A percentile compares a stretch with the other conserved stretches of the same genome.
Evolutionary conservation across 2,113 vertebrate genomes (phyloP).

Genomic region (Cardinalis cardinalis): DNA sequence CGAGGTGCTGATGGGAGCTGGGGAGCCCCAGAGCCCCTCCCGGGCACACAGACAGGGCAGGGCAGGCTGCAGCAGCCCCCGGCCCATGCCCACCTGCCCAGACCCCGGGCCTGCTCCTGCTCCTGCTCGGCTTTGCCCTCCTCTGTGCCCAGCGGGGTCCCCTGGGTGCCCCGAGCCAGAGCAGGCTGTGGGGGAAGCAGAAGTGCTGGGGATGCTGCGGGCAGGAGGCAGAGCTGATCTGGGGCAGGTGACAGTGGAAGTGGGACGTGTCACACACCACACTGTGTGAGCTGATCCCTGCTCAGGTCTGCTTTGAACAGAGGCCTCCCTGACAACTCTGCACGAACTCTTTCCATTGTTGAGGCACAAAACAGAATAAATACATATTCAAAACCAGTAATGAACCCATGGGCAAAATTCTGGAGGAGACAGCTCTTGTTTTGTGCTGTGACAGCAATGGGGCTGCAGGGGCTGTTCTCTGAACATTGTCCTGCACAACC

Average conservation of each 20-base stretch:
- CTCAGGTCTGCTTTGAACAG: neutral
- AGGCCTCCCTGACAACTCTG: neutral
- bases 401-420: neutral
- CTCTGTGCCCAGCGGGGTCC: neutral
- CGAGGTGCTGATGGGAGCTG: neutral
- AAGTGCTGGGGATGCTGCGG: neutral
- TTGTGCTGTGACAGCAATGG: neutral
- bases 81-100: accelerated
- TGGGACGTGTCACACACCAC: neutral
- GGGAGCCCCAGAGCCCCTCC: neutral
- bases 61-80: neutral
- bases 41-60: neutral
- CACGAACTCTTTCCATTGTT: neutral
- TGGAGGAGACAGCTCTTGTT: neutral
- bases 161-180: neutral
- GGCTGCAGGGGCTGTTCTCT: neutral
- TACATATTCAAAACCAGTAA: neutral
- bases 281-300: neutral
- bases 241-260: neutral
- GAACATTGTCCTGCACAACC: neutral
- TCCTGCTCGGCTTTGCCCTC: neutral
- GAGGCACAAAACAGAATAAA: conserved; percentile 28
- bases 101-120: accelerated
- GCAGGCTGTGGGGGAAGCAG: accelerated
- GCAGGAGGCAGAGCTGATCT: neutral